Evolutionary conservation across 2,797 vertebrate species (phyloP), one percentile per base, ranked within the genome.

Genomic region (Lemur catta): DNA sequence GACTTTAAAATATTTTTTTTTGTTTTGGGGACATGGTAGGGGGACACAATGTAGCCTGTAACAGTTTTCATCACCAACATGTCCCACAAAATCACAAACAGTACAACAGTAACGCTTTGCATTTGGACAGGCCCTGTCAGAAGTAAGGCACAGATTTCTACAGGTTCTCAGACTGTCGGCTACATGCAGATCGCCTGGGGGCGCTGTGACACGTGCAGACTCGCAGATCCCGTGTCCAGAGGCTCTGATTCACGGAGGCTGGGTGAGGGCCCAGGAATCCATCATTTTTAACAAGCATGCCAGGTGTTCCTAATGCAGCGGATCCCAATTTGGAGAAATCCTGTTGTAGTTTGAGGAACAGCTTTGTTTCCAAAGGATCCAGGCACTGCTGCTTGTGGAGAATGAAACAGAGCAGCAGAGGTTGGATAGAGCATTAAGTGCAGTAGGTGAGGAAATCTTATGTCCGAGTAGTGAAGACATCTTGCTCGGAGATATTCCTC

Each of bases 401-500:
- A 84, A 38, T 2, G 15, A 41, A 50, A 52, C 4, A 10, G 52
- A 2, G 35, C 35, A 43, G 24, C 24, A 43, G 74, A 91, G 33
- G 9, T 9, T 30, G 18, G 10, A 11, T 0, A 35, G 74, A 35
- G 6, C 4, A 3, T 55, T 33, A 26, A 6, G 35, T 1, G 18
- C 7, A 13, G 52, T 50, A 30, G 10, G 6, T n/a, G 55, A 50
- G 3, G n/a, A 48, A 57, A n/a, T 43, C 30, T 52, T 7, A 6
- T 35, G 38, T 89, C 43, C 48, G 57, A 52, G 20, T 20, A 41
- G 65, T 30, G 74, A 65, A 55, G 65, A 41, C 6, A 9, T 14
- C 20, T 65, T 67, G 33, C 72, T 26, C 5, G 1, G 35, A 52
- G 46, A 26, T 26, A 8, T 2, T 20, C 81, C 43, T 78, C 17